Evolutionary conservation across 2,888 invertebrate genomes (phyloP), one percentile per base, ranked within the genome.

Genomic region (Drosophila nr. perissopoda): DNA sequence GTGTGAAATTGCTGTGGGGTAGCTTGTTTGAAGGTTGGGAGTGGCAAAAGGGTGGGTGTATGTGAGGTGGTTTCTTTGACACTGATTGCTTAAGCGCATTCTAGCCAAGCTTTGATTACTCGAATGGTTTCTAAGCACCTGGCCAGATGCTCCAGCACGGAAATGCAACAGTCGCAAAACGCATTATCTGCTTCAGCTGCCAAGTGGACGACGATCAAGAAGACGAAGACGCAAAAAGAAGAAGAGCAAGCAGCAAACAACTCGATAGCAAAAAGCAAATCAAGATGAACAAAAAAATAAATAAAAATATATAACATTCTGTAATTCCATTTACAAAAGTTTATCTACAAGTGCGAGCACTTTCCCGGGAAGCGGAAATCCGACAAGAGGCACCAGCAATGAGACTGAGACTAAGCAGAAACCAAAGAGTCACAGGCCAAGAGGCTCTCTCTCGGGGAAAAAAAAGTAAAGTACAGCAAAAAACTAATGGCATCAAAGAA

Each of bases 311-410:
- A 33, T 70, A 74, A 80, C 76, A 86, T 87, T 89, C 70, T 76
- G 81, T 90, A 87, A 87, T 87, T 89, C 88, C 89, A 88, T 87
- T 87, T 87, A 87, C 88, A 89, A 87, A 86, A 87, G 86, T 87
- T 89, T 88, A 87, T 85, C 85, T 81, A 77, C 81, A 81, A 89
- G 88, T 82, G 80, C 88, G 78, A 76, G 33, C 33, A 33, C 33
- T 79, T 84, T 66, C 52, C 21, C 66, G 48, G 63, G 58, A 42
- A 60, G 40, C 74, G 52, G 34, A 16, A 8, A 18, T 16, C 16
- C 13, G 33, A n/a, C 31, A 62, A 18, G 49, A 49, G 70, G 51
- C 31, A 60, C 40, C 52, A 64, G 21, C 38, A 29, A 74, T 53
- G 52, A 25, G 66, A 38, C 54, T 40, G 36, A n/a, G 29, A 54